Base-by-base conservation (phyloP, 2,797 vertebrate genomes). In the Bovichtus diacanthus region DNA sequence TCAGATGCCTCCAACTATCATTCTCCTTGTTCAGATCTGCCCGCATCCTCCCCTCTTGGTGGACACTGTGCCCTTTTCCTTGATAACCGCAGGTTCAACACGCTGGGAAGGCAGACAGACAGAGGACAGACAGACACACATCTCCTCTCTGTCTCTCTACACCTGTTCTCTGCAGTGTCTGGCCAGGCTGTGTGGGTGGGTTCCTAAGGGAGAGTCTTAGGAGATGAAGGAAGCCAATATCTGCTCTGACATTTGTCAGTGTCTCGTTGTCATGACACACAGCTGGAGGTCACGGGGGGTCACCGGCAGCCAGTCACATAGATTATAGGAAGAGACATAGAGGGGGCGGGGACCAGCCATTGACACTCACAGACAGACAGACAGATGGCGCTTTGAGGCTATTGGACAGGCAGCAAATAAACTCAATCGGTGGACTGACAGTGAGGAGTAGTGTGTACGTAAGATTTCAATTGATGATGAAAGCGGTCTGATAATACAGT, bases 161-260 rank as follows among this genome's bases (percentile, higher is more conserved):
- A 53, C 69, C 50, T 63, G 59, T 78, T 60, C 74, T 84, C 76
- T 47, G 68, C 84, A 66, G 76, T 51, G 74, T 82, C 74, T 82
- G 88, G 49, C 69, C 81, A 76, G 80, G 75, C 81, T 74, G 76
- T 55, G 86, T 87, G 90, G 91, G 89, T 82, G 77, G 85, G 78
- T 84, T 87, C 29, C 70, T 68, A 67, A 54, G 87, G 88, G 89
- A 88, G 70, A 85, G 38, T 85, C 78, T 82, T 59, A 53, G 70
- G 73, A 87, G 89, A 91, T 60, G 81, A 81, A 90, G 71, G 83
- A 84, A 90, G 90, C 92, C 89, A 92, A 91, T 92, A 93, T 93
- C 90, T 76, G 61, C 83, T 85, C 82, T 89, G 92, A 94, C 92
- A 91, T 93, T 94, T 92, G 89, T 92, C 88, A 90, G 80, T 80